phyloP scores from a whole-genome alignment of 92 coral and sea anemone species.

The Micromussa lordhowensis region DNA sequence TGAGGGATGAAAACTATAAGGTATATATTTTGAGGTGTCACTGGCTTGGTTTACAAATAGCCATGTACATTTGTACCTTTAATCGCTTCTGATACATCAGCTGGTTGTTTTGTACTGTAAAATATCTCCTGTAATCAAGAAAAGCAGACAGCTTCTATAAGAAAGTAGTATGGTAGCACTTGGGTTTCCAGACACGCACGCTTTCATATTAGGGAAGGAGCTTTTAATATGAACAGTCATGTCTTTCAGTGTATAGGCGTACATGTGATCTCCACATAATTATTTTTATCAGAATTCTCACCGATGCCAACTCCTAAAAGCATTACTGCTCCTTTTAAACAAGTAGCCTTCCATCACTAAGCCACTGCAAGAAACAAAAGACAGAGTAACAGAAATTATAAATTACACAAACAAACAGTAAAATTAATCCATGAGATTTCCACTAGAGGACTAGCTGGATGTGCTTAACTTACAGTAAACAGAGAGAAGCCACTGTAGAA shows the following conservation, averaged over 20 bases:
- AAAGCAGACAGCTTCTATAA: not conserved
- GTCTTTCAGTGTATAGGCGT: too few species aligned
- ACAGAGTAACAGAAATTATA: too few species aligned
- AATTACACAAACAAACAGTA: too few species aligned
- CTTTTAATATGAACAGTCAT: too few species aligned
- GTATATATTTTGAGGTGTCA: not conserved
- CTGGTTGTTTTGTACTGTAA: slow-evolving; percentile 90
- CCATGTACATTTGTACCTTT: slow-evolving; percentile 58
- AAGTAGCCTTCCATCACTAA: slow-evolving; percentile 98
- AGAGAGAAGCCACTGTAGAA: not conserved
- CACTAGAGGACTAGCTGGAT: too few species aligned
- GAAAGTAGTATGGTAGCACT: too few species aligned
- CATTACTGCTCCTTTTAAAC: slow-evolving; percentile 97
- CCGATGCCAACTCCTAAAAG: slow-evolving; percentile 99
- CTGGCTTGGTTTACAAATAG: not conserved
- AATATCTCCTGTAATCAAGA: slow-evolving; percentile 80
- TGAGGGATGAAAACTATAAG: too few species aligned
- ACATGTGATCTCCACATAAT: too few species aligned
- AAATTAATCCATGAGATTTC: too few species aligned
- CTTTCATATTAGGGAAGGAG: too few species aligned
- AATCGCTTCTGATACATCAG: slow-evolving; percentile 88
- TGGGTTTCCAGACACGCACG: too few species aligned
- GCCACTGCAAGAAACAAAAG: slow-evolving; percentile 55
- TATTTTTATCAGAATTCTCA: slow-evolving; percentile 4
- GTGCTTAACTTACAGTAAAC: not conserved